Evolutionary conservation across 2,797 vertebrate genomes (phyloP).

Genomic region (Hemibagrus guttatus): DNA sequence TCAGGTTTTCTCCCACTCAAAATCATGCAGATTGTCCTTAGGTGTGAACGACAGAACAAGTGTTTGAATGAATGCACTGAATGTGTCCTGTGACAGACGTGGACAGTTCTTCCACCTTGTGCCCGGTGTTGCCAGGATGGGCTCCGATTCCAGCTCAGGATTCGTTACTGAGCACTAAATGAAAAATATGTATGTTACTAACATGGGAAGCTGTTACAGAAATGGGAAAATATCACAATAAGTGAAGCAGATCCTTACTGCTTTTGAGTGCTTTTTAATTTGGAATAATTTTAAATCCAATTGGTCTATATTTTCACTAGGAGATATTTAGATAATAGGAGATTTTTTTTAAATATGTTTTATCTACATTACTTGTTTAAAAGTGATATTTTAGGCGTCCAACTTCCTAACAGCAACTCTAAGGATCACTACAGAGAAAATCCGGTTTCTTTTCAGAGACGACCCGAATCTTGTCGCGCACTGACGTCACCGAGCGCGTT

Average conservation of each 20-base stretch:
- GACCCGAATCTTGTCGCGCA: neutral
- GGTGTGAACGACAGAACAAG: neutral
- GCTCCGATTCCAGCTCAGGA: neutral
- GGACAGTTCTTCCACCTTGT: neutral
- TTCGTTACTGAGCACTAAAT: neutral
- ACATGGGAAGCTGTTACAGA: neutral
- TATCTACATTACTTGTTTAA: no score
- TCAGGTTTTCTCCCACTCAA: neutral
- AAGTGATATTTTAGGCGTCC: neutral
- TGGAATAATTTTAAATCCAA: no score
- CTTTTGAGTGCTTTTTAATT: neutral
- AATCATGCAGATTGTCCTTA: neutral
- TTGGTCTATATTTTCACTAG: no score
- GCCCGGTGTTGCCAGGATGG: neutral
- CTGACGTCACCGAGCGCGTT: constrained; percentile 19
- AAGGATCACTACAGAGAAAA: neutral
- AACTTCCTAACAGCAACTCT: neutral
- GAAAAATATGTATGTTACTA: neutral
- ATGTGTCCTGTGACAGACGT: neutral
- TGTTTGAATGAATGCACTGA: neutral
- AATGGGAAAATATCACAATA: neutral
- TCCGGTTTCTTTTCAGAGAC: neutral
- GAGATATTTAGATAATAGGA: no score
- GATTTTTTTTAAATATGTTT: no score
- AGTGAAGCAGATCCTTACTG: neutral